Conservation (phyloP, 2,113 vertebrate species). For the Coptodon bakossiorum region DNA sequence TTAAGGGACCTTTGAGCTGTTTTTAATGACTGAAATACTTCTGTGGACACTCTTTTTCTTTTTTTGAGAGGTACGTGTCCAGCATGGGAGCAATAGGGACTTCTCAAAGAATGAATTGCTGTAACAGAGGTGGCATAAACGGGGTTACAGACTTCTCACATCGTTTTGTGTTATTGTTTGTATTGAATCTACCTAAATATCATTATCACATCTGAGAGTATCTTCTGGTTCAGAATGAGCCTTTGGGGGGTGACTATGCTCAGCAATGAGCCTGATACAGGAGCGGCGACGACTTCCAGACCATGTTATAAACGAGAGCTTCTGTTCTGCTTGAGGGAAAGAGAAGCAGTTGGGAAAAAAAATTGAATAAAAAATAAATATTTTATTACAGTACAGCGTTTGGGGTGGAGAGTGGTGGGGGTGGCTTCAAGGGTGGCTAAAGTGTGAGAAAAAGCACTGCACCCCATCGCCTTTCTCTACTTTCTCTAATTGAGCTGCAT, state of each 20-base stretch:
- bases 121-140: background rate
- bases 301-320: background rate
- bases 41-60: background rate
- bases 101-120: background rate
- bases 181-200: background rate
- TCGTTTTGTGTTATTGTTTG: background rate
- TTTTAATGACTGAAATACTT: background rate
- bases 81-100: background rate
- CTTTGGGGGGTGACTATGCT: background rate
- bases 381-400: background rate
- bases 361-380: background rate
- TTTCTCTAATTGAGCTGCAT: background rate
- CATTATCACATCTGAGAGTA: background rate
- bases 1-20: background rate
- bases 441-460: background rate
- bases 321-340: background rate
- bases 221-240: background rate
- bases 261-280: background rate
- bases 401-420: background rate
- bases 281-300: rapidly evolving
- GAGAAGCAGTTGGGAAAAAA: rapidly evolving
- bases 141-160: background rate
- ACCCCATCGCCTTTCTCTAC: background rate
- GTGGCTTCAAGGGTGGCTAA: background rate
- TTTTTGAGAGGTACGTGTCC: background rate